Conservation (phyloP, 35 echinoderm and acorn worm genomes). For the Amphiura filiformis region DNA sequence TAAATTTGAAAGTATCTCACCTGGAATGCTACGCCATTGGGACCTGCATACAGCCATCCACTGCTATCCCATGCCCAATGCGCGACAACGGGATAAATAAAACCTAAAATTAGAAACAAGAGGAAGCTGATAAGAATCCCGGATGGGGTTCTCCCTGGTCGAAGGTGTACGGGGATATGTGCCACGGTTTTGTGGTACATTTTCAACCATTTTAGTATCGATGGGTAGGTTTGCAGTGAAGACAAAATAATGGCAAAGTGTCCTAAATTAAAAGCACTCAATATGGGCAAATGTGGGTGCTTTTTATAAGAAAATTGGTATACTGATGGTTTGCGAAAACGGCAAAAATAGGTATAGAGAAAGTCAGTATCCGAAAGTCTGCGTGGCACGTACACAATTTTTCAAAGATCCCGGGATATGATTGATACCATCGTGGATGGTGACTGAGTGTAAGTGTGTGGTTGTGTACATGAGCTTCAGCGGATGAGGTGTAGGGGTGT, state of each 20-base stretch:
- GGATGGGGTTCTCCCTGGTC: too few species aligned
- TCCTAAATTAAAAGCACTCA: background rate
- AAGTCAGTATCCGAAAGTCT: too few species aligned
- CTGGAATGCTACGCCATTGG: background rate
- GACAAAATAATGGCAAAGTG: background rate
- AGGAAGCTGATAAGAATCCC: background rate
- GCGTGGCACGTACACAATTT: background rate
- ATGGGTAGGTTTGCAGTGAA: too few species aligned
- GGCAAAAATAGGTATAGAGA: too few species aligned
- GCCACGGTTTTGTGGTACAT: too few species aligned
- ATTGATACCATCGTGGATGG: background rate
- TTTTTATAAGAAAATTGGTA: too few species aligned
- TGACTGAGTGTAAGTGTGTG: background rate
- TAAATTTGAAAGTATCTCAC: too few species aligned
- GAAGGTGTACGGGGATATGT: too few species aligned
- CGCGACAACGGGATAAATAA: conserved; percentile 30
- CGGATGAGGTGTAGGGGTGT: too few species aligned
- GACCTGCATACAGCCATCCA: conserved; percentile 13
- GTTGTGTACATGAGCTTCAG: too few species aligned
- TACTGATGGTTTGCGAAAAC: too few species aligned
- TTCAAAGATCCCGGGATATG: background rate
- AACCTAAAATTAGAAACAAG: background rate
- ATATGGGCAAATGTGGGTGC: too few species aligned
- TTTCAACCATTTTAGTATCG: background rate
- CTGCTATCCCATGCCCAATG: conserved; percentile 32